Percentiles rank a stretch among this genome's conserved stretches.
These are phyloP conservation scores for Coregonus sp. DNA, from an alignment of 2,797 vertebrate genomes.

Conservation along the genomic window DNA sequence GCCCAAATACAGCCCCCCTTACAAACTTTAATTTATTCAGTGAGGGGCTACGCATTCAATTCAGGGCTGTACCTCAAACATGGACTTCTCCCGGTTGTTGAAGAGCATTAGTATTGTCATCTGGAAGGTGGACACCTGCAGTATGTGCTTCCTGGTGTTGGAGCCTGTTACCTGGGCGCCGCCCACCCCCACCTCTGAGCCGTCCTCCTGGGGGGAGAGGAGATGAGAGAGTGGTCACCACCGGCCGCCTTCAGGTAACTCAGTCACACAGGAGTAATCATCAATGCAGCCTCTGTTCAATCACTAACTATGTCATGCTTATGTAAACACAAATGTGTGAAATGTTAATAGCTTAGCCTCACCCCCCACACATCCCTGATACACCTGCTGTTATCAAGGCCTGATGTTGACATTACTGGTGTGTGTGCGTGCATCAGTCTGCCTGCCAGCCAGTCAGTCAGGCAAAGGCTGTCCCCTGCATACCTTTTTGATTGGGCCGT, in stretches of 20 bases:
- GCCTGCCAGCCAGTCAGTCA: neutral
- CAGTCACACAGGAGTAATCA: neutral
- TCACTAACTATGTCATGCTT: neutral
- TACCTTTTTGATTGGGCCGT: slow-evolving; percentile 98
- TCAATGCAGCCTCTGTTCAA: neutral
- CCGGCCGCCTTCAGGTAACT: neutral
- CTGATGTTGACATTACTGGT: slow-evolving; percentile 6
- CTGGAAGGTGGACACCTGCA: slow-evolving; percentile 99
- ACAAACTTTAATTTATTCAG: neutral
- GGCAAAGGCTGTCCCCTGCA: neutral
- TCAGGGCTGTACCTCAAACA: slow-evolving; percentile 87
- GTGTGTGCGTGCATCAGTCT: neutral
- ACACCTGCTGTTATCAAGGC: neutral
- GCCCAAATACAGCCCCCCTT: neutral
- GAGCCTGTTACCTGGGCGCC: slow-evolving; percentile 97
- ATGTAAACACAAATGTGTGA: neutral
- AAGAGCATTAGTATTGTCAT: slow-evolving; percentile 99
- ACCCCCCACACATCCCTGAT: neutral
- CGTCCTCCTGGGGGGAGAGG: slow-evolving; percentile 84
- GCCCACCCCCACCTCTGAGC: slow-evolving; percentile 94
- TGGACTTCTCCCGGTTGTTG: slow-evolving; percentile 97
- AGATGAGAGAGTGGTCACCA: neutral
- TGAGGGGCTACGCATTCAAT: neutral
- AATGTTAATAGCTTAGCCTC: too few species aligned
- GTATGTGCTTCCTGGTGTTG: slow-evolving; percentile 97